Percentiles rank a stretch among this genome's conserved stretches.
These are phyloP conservation scores for Sphaerophoria taeniata DNA, from an alignment of 2,888 invertebrate genomes.

Conservation along the genomic window DNA sequence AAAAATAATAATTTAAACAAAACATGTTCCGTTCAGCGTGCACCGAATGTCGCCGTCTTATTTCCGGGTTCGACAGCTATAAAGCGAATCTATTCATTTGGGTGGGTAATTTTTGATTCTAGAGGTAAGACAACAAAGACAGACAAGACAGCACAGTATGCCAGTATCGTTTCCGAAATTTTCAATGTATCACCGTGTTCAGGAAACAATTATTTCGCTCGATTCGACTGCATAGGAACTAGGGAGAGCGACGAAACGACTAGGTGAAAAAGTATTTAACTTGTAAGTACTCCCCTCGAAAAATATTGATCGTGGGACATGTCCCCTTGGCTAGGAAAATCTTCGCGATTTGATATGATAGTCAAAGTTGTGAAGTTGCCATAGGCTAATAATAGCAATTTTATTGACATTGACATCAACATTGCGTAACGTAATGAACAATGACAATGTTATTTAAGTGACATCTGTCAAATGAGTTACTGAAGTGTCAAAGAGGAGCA, in stretches of 20 bases:
- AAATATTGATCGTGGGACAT: slow-evolving; percentile 4
- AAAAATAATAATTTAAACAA: slow-evolving; percentile 59
- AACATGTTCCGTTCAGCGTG: too few species aligned
- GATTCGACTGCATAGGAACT: slow-evolving; percentile 28
- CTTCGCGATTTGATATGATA: slow-evolving; percentile 43
- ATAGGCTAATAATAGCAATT: too few species aligned
- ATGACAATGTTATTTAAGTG: too few species aligned
- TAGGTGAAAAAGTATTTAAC: neutral
- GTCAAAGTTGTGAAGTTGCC: neutral
- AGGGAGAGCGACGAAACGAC: too few species aligned
- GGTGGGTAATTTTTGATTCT: slow-evolving; percentile 9
- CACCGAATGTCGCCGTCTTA: slow-evolving; percentile 48
- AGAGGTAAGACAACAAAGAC: slow-evolving; percentile 3
- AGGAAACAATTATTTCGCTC: slow-evolving; percentile 34
- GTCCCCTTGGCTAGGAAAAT: neutral
- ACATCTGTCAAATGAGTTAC: too few species aligned
- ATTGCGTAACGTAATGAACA: too few species aligned
- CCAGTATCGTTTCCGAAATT: slow-evolving; percentile 55
- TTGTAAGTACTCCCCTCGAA: neutral
- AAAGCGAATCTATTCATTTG: slow-evolving; percentile 24
- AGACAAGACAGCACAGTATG: slow-evolving; percentile 5
- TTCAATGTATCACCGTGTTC: slow-evolving; percentile 43
- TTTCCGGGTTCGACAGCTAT: slow-evolving; percentile 58
- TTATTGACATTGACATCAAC: too few species aligned
- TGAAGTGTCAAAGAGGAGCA: too few species aligned